A percentile compares a stretch with the other conserved stretches of the same genome.
These are phyloP conservation scores for Harmothoe impar DNA, from an alignment of 2,888 invertebrate species.

Conservation along the genomic window DNA sequence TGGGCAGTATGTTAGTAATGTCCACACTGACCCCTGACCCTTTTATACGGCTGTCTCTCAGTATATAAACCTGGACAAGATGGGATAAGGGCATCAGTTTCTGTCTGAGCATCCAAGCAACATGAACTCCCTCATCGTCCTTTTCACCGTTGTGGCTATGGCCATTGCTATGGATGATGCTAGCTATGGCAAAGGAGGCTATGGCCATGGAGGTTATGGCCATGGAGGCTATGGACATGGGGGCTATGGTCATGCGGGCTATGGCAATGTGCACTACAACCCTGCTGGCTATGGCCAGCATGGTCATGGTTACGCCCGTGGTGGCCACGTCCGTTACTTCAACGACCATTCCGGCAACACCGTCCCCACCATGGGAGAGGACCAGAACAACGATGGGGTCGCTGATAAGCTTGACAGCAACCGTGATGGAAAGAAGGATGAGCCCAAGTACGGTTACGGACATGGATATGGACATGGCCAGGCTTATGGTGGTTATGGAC, in stretches of 20 bases:
- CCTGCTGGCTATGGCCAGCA: not conserved
- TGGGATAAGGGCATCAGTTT: not conserved
- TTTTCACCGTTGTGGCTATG: not conserved
- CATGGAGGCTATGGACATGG: not conserved
- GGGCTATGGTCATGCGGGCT: not conserved
- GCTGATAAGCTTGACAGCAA: conserved; percentile 57
- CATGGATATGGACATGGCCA: conserved; percentile 32
- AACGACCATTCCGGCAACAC: conserved; percentile 49
- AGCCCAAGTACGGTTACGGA: not conserved
- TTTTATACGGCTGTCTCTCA: too few species aligned
- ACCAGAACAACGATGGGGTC: conserved; percentile 55
- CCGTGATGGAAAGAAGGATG: conserved; percentile 51
- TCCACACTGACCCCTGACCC: too few species aligned
- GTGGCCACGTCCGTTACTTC: conserved; percentile 39
- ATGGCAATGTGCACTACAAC: not conserved
- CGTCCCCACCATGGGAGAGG: conserved; percentile 53
- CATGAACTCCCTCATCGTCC: conserved; percentile 47
- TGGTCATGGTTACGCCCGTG: not conserved
- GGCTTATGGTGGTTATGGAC: conserved; percentile 28
- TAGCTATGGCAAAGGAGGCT: not conserved
- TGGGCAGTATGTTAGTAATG: too few species aligned
- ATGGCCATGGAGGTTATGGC: too few species aligned
- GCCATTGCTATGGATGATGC: not conserved
- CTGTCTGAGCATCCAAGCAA: not conserved
- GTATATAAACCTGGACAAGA: too few species aligned